phyloP scores from a whole-genome alignment of 2,113 vertebrate species.

The Eolophus roseicapilla region DNA sequence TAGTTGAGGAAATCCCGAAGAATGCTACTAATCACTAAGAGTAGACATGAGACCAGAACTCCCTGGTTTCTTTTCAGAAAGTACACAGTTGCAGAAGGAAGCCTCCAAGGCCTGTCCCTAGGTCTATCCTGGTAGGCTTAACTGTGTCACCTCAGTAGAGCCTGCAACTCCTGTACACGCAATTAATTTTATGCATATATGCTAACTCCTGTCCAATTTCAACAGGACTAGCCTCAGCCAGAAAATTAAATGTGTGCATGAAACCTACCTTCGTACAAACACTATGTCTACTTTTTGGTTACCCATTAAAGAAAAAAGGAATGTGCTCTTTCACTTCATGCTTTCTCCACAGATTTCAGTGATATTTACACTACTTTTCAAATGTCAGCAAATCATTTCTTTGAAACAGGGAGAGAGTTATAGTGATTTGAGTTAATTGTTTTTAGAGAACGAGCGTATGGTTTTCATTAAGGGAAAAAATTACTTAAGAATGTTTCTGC shows the following conservation, averaged over 20 bases:
- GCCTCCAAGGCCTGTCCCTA: not conserved
- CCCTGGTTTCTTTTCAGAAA: not conserved
- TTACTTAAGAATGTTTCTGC: not conserved
- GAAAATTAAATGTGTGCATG: not conserved
- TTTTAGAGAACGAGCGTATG: not conserved
- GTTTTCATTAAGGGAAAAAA: conserved; percentile 13
- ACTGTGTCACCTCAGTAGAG: not conserved
- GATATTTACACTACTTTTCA: not conserved
- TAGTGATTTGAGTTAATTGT: not conserved
- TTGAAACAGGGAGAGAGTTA: not conserved
- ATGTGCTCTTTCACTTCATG: not conserved
- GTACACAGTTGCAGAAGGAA: not conserved
- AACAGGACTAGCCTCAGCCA: not conserved
- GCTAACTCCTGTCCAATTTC: not conserved
- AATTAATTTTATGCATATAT: not conserved
- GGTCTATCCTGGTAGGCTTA: not conserved
- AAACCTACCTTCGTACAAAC: not conserved
- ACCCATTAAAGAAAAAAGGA: not conserved
- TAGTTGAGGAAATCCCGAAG: not conserved
- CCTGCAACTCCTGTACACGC: not conserved
- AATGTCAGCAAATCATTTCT: not conserved
- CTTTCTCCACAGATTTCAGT: not conserved
- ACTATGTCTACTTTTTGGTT: not conserved
- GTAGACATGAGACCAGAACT: not conserved
- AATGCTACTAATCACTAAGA: not conserved